A percentile compares a stretch with the other conserved stretches of the same genome.
Evolutionary conservation across 1,140 invertebrate species (phyloP).

Genomic region (Meloidogyne hapla): DNA sequence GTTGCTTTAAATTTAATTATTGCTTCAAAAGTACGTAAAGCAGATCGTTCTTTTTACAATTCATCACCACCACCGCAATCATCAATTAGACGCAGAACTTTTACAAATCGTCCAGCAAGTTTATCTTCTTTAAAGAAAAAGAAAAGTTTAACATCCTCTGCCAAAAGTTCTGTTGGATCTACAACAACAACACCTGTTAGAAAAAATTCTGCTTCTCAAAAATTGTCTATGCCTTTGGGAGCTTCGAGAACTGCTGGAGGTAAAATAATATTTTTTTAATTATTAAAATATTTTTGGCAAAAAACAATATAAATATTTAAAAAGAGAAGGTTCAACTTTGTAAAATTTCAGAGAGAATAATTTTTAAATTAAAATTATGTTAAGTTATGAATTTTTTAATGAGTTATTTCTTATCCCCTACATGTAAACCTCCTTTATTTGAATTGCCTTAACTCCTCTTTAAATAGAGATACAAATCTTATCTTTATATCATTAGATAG

Average conservation of each 20-base stretch:
- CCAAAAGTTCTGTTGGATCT: background rate
- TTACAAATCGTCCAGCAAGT: constrained; percentile 3
- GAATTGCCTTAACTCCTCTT: too few relatives aligned
- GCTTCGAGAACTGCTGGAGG: background rate
- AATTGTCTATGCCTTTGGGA: background rate
- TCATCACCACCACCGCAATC: background rate
- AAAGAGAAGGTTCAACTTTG: too few relatives aligned
- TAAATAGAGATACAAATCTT: too few relatives aligned
- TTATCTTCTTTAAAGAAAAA: constrained; percentile 14
- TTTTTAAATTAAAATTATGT: too few relatives aligned
- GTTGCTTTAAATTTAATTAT: constrained; percentile 58
- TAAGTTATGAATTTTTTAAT: too few relatives aligned
- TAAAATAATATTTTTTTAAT: background rate
- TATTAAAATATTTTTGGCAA: too few relatives aligned
- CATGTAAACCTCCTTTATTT: too few relatives aligned
- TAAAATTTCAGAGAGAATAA: too few relatives aligned
- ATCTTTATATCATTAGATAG: too few relatives aligned
- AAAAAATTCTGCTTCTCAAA: background rate
- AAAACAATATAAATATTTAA: too few relatives aligned
- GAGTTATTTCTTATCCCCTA: too few relatives aligned
- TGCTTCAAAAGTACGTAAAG: constrained; percentile 51
- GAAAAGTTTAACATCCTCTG: constrained; percentile 17
- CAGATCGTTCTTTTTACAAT: constrained; percentile 38
- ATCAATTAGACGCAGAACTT: background rate
- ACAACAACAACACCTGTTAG: background rate